A percentile compares a stretch with the other conserved stretches of the same genome.
These are phyloP conservation scores for Tyrannus savana DNA, from an alignment of 2,113 vertebrate species.

Conservation along the genomic window DNA sequence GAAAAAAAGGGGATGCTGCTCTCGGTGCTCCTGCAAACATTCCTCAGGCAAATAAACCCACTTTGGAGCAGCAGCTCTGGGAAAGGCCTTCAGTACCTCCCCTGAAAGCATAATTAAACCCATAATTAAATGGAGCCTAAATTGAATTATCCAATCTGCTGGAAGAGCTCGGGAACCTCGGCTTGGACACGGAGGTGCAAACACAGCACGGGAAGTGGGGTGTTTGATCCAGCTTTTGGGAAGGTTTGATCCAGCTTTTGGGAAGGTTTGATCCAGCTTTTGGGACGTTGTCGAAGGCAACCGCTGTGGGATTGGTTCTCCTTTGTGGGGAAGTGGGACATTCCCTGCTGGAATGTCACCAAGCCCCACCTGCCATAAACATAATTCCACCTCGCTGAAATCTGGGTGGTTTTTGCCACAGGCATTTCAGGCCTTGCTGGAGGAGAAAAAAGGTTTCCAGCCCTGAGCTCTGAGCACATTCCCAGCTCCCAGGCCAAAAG, in stretches of 20 bases:
- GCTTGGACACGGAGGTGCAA: neutral
- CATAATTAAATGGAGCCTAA: neutral
- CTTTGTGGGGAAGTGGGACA: neutral
- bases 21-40: neutral
- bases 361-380: rapidly evolving
- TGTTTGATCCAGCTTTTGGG: neutral
- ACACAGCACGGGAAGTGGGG: rapidly evolving
- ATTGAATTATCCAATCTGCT: neutral
- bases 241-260: neutral
- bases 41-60: neutral
- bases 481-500: neutral
- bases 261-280: neutral
- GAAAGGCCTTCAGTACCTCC: neutral
- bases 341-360: neutral
- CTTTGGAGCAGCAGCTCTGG: neutral
- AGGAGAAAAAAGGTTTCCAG: neutral
- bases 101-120: neutral
- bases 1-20: neutral
- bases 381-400: rapidly evolving
- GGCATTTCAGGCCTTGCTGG: neutral
- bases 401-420: neutral
- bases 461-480: rapidly evolving
- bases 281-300: neutral
- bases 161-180: neutral
- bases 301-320: rapidly evolving